These are phyloP conservation scores for Xanthostigma xanthostigma DNA, from an alignment of 2,888 invertebrate genomes.

Conservation along the genomic window DNA sequence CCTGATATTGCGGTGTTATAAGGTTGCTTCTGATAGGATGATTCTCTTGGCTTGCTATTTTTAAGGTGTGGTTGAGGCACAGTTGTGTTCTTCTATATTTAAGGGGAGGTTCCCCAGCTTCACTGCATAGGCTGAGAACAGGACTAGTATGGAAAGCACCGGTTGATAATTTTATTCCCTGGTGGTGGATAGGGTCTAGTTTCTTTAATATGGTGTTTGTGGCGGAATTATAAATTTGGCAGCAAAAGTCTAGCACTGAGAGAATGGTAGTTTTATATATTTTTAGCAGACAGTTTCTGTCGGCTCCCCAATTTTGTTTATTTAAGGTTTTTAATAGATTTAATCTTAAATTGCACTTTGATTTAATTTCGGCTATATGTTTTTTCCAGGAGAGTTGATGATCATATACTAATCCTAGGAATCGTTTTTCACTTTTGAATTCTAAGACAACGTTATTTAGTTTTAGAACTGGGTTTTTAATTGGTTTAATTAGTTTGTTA, in stretches of 20 bases:
- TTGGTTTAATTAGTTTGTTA: neutral
- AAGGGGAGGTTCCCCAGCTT: neutral
- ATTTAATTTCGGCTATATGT: neutral
- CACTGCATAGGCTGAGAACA: neutral
- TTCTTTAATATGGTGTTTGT: slow-evolving; percentile 2
- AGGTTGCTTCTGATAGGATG: too few relatives aligned
- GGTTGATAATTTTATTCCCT: neutral
- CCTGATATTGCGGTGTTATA: too few relatives aligned
- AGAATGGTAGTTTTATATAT: neutral
- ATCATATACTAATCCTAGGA: neutral
- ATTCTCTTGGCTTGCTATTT: too few relatives aligned
- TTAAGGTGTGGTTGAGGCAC: neutral
- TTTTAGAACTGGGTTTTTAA: neutral
- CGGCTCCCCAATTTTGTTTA: slow-evolving; percentile 1
- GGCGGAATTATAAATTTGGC: neutral
- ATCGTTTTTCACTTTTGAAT: neutral
- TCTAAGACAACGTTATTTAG: neutral
- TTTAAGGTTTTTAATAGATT: neutral
- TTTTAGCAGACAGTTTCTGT: neutral
- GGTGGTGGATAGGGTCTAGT: neutral
- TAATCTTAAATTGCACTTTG: neutral
- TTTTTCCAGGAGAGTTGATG: neutral
- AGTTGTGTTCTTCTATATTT: neutral
- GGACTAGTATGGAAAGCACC: neutral
- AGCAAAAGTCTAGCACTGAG: neutral